Evolutionary conservation across 2,888 invertebrate genomes (phyloP).

Genomic region (Cylloceria caligata): DNA sequence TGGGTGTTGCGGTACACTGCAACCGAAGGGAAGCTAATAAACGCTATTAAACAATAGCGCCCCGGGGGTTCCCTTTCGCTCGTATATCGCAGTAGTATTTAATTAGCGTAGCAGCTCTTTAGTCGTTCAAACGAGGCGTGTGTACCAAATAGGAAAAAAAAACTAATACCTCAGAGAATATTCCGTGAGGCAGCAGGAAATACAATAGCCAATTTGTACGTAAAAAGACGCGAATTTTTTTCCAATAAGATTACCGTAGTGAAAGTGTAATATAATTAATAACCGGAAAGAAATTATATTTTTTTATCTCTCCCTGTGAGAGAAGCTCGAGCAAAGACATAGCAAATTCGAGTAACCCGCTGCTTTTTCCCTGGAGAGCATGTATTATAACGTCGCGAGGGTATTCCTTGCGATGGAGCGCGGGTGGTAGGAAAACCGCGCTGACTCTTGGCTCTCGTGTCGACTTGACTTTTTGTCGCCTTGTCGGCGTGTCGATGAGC

Average conservation of each 20-base stretch:
- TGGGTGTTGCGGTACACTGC: slow-evolving; percentile 41
- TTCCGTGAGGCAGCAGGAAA: too few species aligned
- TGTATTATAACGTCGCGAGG: slow-evolving; percentile 42
- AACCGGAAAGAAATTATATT: background rate
- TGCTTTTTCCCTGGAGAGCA: slow-evolving; percentile 51
- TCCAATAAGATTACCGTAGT: background rate
- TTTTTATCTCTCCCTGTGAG: slow-evolving; percentile 7
- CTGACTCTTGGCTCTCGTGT: slow-evolving; percentile 37
- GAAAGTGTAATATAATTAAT: slow-evolving; percentile 1
- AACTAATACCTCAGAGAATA: background rate
- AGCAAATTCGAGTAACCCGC: slow-evolving; percentile 59
- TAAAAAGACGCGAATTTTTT: too few species aligned
- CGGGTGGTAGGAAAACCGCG: background rate
- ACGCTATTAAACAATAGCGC: slow-evolving; percentile 61
- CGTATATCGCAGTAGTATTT: slow-evolving; percentile 42
- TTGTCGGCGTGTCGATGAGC: slow-evolving; percentile 62
- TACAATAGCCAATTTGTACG: too few species aligned
- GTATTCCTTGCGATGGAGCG: slow-evolving; percentile 7
- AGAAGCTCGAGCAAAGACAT: slow-evolving; percentile 46
- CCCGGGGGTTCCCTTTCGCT: slow-evolving; percentile 32
- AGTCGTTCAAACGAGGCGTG: slow-evolving; percentile 27
- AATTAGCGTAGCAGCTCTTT: slow-evolving; percentile 48
- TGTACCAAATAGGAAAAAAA: slow-evolving; percentile 9
- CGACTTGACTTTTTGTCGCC: slow-evolving; percentile 53
- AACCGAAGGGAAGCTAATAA: slow-evolving; percentile 59